Evolutionary conservation across 2,888 invertebrate species (phyloP), one percentile per base, ranked within the genome.

Genomic region (Drosophila suboccidentalis): DNA sequence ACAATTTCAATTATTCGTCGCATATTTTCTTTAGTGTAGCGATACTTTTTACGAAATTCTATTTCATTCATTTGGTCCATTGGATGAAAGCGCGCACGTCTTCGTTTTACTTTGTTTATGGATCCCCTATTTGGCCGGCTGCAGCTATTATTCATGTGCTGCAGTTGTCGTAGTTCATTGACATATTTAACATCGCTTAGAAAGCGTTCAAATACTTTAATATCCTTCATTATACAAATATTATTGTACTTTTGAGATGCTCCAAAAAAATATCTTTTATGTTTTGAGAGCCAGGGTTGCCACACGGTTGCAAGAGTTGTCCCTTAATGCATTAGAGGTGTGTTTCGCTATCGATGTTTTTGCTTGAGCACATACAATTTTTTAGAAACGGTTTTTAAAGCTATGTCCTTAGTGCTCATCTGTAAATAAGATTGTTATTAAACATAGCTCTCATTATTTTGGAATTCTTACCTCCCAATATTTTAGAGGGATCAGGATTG

Each of bases 1-100:
- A 91, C 77, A 53, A 91, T 86, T 74, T 91, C 91, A 34, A 91
- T 78, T 50, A 91, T 80, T 13, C 85, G 83, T 3, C 82, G 76
- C 63, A 91, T 72, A 55, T 90, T 91, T 51, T 91, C 91, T 55
- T 91, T 91, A 1, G 80, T 84, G 55, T 76, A 91, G 38, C 91
- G 82, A 61, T 91, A 91, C 55, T 79, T 89, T 5, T 69, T 61
- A 13, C 87, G 81, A 53, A 91, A 91, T 47, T 90, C 78, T 4
- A 78, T 66, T 71, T 91, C 91, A 32, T 83, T 80, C 19, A 91
- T 64, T 59, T 90, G 85, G 6, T 69, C 61, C 17, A 91, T 43
- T 4, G 91, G 91, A 51, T 91, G 87, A 15, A 91, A 90, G 0
- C 82, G 81, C 1, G 36, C 2, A 4, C 54, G 70, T 15, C 41